Evolutionary conservation across 2,888 invertebrate species (phyloP).

Genomic region (Apeira syringaria): DNA sequence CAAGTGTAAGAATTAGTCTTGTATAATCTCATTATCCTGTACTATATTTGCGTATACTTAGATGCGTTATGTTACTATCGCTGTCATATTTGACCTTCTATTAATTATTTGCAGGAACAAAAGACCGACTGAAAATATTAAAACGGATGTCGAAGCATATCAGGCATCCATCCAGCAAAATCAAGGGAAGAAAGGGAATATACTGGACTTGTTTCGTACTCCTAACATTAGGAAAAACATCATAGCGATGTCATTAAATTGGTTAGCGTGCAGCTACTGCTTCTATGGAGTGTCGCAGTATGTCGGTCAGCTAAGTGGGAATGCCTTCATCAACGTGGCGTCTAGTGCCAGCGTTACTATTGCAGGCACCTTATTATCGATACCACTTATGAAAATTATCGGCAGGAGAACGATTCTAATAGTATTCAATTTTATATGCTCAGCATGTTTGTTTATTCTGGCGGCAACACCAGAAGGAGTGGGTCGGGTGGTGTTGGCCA

Average conservation of each 20-base stretch:
- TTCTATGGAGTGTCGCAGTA: conserved; percentile 93
- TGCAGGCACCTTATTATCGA: conserved; percentile 84
- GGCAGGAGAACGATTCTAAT: conserved; percentile 88
- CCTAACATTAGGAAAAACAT: conserved; percentile 89
- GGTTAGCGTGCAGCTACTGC: conserved; percentile 91
- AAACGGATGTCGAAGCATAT: conserved; percentile 61
- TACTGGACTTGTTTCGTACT: conserved; percentile 88
- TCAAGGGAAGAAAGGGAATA: conserved; percentile 73
- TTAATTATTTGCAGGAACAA: conserved; percentile 74
- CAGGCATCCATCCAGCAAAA: conserved; percentile 52
- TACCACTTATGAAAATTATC: conserved; percentile 85
- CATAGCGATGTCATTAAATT: conserved; percentile 88
- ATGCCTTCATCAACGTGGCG: conserved; percentile 92
- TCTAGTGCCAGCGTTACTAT: conserved; percentile 87
- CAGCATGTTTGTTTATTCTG: conserved; percentile 84
- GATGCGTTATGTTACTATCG: not conserved
- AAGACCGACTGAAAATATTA: conserved; percentile 70
- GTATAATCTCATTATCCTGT: not conserved
- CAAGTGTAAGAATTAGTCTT: conserved; percentile 56
- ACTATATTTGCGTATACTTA: not conserved
- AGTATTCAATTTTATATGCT: conserved; percentile 84
- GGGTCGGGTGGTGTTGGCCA: conserved; percentile 84
- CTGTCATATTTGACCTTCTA: too few relatives aligned
- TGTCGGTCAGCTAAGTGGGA: conserved; percentile 89
- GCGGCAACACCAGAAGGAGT: conserved; percentile 75